Conservation (phyloP, 2,797 vertebrate species). For the Hafferia zeledoni region DNA sequence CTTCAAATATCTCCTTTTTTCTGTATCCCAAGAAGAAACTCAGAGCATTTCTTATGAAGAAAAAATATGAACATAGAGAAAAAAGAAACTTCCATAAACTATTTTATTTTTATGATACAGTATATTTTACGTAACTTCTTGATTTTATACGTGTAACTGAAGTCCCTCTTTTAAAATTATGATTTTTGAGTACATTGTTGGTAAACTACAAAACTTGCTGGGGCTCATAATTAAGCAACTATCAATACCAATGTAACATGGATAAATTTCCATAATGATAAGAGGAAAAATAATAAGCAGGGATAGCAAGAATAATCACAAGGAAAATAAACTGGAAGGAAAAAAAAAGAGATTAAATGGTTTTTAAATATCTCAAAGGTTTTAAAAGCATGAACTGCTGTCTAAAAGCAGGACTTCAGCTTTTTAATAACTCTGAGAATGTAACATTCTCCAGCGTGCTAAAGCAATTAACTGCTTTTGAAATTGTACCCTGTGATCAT, state of each 20-base stretch:
- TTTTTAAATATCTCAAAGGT: not conserved
- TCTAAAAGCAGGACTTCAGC: not conserved
- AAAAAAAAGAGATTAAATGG: not conserved
- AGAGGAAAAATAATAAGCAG: not conserved
- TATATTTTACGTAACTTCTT: not conserved
- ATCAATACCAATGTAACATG: not conserved
- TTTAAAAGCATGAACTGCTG: not conserved
- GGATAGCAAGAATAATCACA: not conserved
- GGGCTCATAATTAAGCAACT: not conserved
- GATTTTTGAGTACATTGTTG: not conserved
- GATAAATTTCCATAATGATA: not conserved
- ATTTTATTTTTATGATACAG: not conserved
- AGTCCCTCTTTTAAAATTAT: not conserved
- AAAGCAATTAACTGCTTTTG: not conserved
- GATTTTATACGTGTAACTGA: not conserved
- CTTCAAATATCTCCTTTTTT: not conserved
- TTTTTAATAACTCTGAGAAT: not conserved
- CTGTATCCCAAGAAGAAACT: not conserved
- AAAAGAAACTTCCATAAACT: not conserved
- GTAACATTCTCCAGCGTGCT: not conserved
- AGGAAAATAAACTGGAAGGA: not conserved
- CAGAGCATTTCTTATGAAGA: not conserved
- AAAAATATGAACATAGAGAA: not conserved
- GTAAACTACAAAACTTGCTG: not conserved
- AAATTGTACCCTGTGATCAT: not conserved